Conservation (phyloP, 2,888 invertebrate species). For the Drosophila neotestacea region DNA sequence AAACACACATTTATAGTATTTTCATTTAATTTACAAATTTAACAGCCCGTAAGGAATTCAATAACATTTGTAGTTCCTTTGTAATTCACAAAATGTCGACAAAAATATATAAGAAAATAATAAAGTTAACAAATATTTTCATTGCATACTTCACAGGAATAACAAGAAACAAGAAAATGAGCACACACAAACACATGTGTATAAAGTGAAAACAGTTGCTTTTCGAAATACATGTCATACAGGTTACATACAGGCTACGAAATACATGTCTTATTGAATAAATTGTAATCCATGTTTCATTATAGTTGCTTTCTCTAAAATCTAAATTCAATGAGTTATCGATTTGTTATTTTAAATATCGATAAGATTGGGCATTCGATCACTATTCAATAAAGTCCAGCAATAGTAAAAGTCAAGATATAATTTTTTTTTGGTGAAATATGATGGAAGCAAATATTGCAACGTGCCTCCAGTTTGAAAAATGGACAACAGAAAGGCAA, state of each 20-base stretch:
- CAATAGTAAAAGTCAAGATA: no score
- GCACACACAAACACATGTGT: slow-evolving; percentile 5
- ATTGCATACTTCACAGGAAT: neutral
- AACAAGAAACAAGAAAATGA: neutral
- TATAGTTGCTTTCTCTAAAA: no score
- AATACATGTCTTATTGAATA: no score
- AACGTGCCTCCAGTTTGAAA: no score
- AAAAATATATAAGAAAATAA: slow-evolving; percentile 1
- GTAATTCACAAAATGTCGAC: neutral
- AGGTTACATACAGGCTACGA: neutral
- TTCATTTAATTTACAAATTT: neutral
- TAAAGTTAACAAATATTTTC: slow-evolving; percentile 38
- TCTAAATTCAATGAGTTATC: no score
- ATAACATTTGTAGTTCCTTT: neutral
- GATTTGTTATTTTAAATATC: no score
- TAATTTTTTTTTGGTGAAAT: no score
- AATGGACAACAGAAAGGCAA: no score
- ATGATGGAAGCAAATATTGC: no score
- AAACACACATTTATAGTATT: neutral
- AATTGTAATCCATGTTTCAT: no score
- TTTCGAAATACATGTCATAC: slow-evolving; percentile 11
- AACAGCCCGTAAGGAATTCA: neutral
- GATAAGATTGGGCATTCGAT: no score
- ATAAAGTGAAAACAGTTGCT: slow-evolving; percentile 2
- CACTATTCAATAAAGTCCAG: no score